These are phyloP conservation scores for Diplodus puntazzo DNA, from an alignment of 2,797 vertebrate species.

Conservation along the genomic window DNA sequence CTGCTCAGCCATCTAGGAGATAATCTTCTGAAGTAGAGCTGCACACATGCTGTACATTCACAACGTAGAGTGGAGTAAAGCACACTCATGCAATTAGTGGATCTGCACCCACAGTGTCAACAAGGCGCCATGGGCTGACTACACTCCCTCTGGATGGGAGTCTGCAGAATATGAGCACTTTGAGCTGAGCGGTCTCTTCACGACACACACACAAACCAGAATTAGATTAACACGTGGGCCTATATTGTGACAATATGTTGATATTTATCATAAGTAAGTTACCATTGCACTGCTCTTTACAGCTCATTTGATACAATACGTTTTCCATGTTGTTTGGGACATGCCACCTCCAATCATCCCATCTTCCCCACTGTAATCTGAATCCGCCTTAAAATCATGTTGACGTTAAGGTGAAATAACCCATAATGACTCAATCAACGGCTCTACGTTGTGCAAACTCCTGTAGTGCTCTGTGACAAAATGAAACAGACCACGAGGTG, in stretches of 20 bases:
- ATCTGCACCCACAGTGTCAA: neutral
- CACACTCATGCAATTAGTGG: neutral
- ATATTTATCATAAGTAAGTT: neutral
- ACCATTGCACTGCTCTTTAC: neutral
- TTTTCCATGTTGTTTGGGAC: neutral
- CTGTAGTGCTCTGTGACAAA: slow-evolving; percentile 12
- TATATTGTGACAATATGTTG: neutral
- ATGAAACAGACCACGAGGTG: slow-evolving; percentile 1
- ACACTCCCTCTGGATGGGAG: slow-evolving; percentile 1
- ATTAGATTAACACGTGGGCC: neutral
- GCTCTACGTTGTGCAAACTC: too few relatives aligned
- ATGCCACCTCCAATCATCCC: neutral
- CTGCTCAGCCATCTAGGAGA: too few relatives aligned
- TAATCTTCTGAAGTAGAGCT: neutral
- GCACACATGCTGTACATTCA: neutral
- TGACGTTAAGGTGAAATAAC: neutral
- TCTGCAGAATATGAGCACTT: slow-evolving; percentile 13
- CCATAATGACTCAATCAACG: neutral
- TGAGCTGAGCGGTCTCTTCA: neutral
- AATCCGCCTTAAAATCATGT: neutral
- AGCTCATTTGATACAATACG: neutral
- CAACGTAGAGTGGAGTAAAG: neutral
- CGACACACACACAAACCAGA: neutral
- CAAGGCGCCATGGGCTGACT: neutral
- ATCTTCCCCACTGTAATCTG: neutral